Conservation (phyloP, 2,797 vertebrate genomes). For the Pagetopsis macropterus region DNA sequence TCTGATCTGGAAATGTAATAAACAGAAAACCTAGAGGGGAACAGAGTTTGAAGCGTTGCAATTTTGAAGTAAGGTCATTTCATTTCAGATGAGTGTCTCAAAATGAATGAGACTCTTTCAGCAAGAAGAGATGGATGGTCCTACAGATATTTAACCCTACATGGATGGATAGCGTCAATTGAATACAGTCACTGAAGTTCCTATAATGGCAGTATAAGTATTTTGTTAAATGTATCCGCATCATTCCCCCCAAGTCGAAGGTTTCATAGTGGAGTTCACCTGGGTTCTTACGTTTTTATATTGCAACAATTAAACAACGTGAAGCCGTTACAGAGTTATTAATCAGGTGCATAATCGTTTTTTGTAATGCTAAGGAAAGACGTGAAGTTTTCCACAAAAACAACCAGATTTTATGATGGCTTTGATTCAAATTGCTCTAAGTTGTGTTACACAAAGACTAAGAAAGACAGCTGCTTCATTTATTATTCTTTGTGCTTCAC, state of each 20-base stretch:
- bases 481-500: background rate
- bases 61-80: conserved; percentile 43
- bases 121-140: conserved; percentile 14
- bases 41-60: conserved; percentile 18
- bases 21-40: conserved; percentile 32
- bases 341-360: background rate
- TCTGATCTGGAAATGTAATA: conserved; percentile 50
- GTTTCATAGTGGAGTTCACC: background rate
- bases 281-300: background rate
- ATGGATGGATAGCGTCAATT: background rate
- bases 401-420: background rate
- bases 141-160: background rate
- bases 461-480: background rate
- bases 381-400: background rate
- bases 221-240: background rate
- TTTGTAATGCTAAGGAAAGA: background rate
- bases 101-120: conserved; percentile 1
- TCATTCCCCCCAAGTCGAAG: background rate
- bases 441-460: background rate
- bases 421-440: background rate
- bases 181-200: background rate
- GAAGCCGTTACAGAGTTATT: background rate
- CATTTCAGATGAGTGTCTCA: conserved; percentile 16
- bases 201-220: background rate
- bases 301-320: background rate